These are phyloP conservation scores for Agapostemon virescens DNA, from an alignment of 2,888 invertebrate species.

Conservation along the genomic window DNA sequence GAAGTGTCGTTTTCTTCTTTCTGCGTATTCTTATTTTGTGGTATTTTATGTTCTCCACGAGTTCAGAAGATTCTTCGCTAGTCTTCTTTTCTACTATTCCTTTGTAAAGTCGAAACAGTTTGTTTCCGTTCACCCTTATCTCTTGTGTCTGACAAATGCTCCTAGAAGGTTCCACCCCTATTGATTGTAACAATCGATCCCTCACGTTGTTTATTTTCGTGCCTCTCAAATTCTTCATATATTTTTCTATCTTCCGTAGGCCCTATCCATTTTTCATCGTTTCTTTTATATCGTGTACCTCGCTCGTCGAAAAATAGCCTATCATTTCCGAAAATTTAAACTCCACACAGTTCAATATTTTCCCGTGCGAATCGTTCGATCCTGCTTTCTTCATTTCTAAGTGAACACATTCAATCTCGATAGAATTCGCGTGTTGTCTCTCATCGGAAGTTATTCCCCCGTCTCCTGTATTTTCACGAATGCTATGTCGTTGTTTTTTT, in stretches of 20 bases:
- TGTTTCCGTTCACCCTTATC: background rate
- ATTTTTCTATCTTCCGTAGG: background rate
- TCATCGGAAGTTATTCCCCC: background rate
- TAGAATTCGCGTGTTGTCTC: background rate
- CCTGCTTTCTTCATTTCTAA: background rate
- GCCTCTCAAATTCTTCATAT: background rate
- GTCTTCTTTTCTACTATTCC: background rate
- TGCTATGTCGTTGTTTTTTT: background rate
- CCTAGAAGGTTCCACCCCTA: background rate
- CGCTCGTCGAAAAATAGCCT: background rate
- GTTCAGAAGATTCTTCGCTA: background rate
- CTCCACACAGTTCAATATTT: background rate
- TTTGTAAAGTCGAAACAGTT: background rate
- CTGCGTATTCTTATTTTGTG: background rate
- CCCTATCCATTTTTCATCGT: background rate
- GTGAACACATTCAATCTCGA: too few species aligned
- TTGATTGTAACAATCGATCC: background rate
- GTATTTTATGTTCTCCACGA: background rate
- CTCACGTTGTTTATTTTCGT: background rate
- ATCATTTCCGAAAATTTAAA: background rate
- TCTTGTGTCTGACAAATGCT: background rate
- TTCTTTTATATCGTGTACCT: background rate
- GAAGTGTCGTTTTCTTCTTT: too few species aligned
- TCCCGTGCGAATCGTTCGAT: too few species aligned
- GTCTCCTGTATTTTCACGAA: slow-evolving; percentile 11